Percentiles rank a stretch among this genome's conserved stretches.
These are phyloP conservation scores for Colostygia pectinataria DNA, from an alignment of 2,888 invertebrate genomes.

Conservation along the genomic window DNA sequence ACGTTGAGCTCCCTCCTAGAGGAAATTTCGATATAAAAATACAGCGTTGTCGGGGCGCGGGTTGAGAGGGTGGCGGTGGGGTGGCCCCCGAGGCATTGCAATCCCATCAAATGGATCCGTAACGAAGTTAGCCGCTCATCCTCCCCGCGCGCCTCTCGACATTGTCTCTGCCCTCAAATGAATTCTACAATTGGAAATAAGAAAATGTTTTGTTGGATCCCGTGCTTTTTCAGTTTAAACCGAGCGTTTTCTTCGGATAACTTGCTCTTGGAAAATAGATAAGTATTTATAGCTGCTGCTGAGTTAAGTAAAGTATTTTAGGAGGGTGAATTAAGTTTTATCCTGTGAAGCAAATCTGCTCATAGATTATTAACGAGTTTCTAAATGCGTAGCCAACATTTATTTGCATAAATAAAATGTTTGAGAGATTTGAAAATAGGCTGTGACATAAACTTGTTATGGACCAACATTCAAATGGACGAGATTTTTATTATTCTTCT, in stretches of 20 bases:
- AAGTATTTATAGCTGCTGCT: slow-evolving; percentile 47
- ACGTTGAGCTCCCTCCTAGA: slow-evolving; percentile 71
- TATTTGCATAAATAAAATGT: slow-evolving; percentile 15
- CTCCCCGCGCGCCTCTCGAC: slow-evolving; percentile 81
- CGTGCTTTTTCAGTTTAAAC: slow-evolving; percentile 80
- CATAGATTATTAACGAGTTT: slow-evolving; percentile 28
- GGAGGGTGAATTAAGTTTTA: slow-evolving; percentile 48
- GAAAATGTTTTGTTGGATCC: slow-evolving; percentile 82
- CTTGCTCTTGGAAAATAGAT: slow-evolving; percentile 51
- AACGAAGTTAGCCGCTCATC: slow-evolving; percentile 87
- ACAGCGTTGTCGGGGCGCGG: slow-evolving; percentile 65
- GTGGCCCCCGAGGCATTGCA: slow-evolving; percentile 83
- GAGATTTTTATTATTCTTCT: too few relatives aligned
- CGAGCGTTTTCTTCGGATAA: slow-evolving; percentile 74
- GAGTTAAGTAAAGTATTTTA: slow-evolving; percentile 50
- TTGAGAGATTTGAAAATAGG: background rate
- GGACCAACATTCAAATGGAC: background rate
- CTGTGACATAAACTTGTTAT: background rate
- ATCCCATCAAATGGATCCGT: slow-evolving; percentile 92
- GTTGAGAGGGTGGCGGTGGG: slow-evolving; percentile 47
- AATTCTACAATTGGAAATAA: slow-evolving; percentile 84
- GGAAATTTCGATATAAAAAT: slow-evolving; percentile 83
- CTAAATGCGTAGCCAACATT: slow-evolving; percentile 14
- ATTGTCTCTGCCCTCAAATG: slow-evolving; percentile 84
- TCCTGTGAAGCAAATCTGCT: slow-evolving; percentile 21